Percentiles rank a stretch among this genome's conserved stretches.
Conservation (phyloP, 2,797 vertebrate species). For the Catamblyrhynchus diadema region DNA sequence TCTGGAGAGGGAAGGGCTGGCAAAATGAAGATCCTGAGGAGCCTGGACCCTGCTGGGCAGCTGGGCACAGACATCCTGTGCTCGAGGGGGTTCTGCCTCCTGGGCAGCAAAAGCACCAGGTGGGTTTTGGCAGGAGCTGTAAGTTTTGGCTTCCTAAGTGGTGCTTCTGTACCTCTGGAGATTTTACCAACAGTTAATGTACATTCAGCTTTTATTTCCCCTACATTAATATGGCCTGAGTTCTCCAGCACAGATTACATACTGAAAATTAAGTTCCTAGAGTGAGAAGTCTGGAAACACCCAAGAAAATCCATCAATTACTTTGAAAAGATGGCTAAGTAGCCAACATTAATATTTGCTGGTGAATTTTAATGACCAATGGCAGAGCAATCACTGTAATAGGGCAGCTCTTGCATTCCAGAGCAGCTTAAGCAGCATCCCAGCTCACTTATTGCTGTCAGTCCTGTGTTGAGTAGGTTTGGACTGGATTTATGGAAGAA, state of each 20-base stretch:
- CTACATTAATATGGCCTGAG: neutral
- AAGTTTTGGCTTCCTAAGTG: neutral
- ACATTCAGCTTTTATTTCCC: neutral
- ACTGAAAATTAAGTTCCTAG: neutral
- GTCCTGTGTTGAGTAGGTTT: no score
- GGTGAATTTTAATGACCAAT: neutral
- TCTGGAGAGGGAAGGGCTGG: neutral
- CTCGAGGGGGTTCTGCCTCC: neutral
- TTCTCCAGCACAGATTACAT: neutral
- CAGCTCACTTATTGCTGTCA: neutral
- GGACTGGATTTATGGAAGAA: fast-evolving
- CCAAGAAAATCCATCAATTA: neutral
- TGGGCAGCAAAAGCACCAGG: neutral
- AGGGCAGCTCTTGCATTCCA: neutral
- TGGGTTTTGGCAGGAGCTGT: neutral
- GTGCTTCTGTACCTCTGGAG: neutral
- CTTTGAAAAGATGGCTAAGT: neutral
- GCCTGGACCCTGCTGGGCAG: neutral
- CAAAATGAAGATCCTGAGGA: neutral
- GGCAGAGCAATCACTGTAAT: neutral
- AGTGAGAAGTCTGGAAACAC: neutral
- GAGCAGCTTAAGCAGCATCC: neutral
- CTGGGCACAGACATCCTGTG: neutral
- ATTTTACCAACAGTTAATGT: neutral
- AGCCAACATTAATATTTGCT: neutral